These are phyloP conservation scores for Psilanteris sp. DNA, from an alignment of 1,140 invertebrate genomes.

Conservation along the genomic window DNA sequence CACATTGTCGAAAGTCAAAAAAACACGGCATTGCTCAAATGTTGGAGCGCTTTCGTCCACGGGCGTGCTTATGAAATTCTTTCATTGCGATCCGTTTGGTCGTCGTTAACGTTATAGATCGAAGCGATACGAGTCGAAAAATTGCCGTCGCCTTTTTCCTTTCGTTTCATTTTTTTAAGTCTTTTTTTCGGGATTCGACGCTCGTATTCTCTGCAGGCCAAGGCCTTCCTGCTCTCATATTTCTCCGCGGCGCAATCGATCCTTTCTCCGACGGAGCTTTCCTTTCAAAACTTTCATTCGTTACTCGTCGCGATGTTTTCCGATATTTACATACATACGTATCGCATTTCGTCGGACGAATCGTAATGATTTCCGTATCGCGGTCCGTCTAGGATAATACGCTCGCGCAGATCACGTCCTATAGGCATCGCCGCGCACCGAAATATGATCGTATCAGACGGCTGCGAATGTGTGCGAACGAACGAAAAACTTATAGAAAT, in stretches of 20 bases:
- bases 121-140: not conserved
- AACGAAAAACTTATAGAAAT: constrained; percentile 16
- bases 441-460: constrained; percentile 33
- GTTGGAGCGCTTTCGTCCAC: too few species aligned
- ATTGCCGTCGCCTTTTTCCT: constrained; percentile 3
- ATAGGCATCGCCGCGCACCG: constrained; percentile 1
- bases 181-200: constrained; percentile 39
- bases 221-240: constrained; percentile 64
- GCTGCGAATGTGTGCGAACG: constrained; percentile 26
- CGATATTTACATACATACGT: constrained; percentile 60
- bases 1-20: too few species aligned
- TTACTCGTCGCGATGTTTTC: constrained; percentile 49
- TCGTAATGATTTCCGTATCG: constrained; percentile 53
- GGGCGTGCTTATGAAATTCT: too few species aligned
- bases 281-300: constrained; percentile 65
- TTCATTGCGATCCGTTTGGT: too few species aligned
- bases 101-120: not conserved
- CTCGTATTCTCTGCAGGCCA: constrained; percentile 45
- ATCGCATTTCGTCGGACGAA: constrained; percentile 43
- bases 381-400: constrained; percentile 22
- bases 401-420: constrained; percentile 6
- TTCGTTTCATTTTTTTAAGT: constrained; percentile 23
- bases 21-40: too few species aligned
- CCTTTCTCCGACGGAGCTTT: constrained; percentile 65
- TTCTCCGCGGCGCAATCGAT: constrained; percentile 57